Evolutionary conservation across 2,797 vertebrate genomes (phyloP).

Genomic region (Ispidina picta): DNA sequence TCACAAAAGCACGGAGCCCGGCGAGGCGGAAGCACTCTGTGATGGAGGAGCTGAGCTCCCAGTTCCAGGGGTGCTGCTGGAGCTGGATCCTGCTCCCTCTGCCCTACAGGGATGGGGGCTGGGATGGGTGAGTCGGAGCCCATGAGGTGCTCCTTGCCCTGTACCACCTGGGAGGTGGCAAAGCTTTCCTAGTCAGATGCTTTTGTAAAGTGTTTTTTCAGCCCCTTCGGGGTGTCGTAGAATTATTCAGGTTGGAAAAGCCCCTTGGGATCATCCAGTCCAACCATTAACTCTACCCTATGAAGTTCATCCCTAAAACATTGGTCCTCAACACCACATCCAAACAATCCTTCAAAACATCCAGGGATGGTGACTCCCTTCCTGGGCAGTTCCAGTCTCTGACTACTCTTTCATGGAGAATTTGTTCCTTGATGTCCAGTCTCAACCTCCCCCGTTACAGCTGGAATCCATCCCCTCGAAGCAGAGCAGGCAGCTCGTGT

Average conservation of each 20-base stretch:
- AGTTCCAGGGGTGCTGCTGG: accelerated
- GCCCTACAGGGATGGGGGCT: accelerated
- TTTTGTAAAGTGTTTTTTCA: neutral
- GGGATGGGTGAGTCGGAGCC: accelerated
- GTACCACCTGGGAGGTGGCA: neutral
- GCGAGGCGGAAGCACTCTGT: constrained; percentile 4
- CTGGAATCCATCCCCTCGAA: too few species aligned
- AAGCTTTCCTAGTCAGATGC: neutral
- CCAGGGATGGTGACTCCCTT: too few species aligned
- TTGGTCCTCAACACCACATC: too few species aligned
- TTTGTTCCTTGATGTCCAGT: too few species aligned
- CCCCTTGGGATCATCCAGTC: too few species aligned
- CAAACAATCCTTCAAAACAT: too few species aligned
- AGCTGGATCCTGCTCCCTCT: neutral
- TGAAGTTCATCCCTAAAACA: too few species aligned
- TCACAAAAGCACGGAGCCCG: neutral
- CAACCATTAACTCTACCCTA: too few species aligned
- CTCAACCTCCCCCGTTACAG: too few species aligned
- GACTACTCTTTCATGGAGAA: too few species aligned
- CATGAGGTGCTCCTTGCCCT: accelerated
- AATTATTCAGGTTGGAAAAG: too few species aligned
- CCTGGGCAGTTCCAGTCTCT: too few species aligned
- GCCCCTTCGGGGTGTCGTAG: neutral
- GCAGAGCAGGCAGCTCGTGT: neutral
- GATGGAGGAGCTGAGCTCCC: neutral